Evolutionary conservation across 2,888 invertebrate genomes (phyloP), one percentile per base, ranked within the genome.

Genomic region (Cephus nigrinus): DNA sequence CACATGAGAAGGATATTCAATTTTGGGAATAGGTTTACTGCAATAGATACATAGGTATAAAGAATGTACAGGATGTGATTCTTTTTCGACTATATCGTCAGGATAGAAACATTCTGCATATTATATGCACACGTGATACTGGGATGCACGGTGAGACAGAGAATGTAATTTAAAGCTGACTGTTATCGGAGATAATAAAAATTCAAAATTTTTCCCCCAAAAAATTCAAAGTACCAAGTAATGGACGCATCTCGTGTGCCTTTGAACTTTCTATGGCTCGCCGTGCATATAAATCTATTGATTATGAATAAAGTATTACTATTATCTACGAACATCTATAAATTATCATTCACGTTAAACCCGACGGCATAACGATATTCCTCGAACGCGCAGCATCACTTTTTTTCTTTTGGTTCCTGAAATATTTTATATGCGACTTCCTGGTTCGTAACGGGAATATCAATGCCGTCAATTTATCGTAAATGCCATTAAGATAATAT

Each of bases 301-400:
- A 79, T 79, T 30, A 75, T 75, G 40, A 40, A 75, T 36, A 40
- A 75, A 75, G 71, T 71, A 36, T 73, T 31, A 35, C 78, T 73
- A 23, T 75, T 12, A 75, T 78, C 78, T 79, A 83, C 80, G 78
- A 68, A 75, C 82, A 78, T 71, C 75, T 76, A 78, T 69, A 82
- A 75, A 74, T 76, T 75, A 40, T 76, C 75, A 75, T 83, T 81
- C 80, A 78, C 75, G 75, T 68, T 77, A 81, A 80, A 32, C 77
- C 23, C 55, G 23, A 55, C 55, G 23, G 55, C 23, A 55, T 2
- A 55, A 55, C 23, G 55, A 55, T 55, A 55, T 55, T 55, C 55
- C 55, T 55, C 9, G 55, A 55, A 55, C 23, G 23, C 55, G 23
- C 9, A 55, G 55, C 55, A 23, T 55, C 23, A 55, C 55, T 23